Percentiles rank a stretch among this genome's conserved stretches.
These are phyloP conservation scores for Lytechinus pictus DNA, from an alignment of 35 echinoderm and acorn worm species.

Conservation along the genomic window DNA sequence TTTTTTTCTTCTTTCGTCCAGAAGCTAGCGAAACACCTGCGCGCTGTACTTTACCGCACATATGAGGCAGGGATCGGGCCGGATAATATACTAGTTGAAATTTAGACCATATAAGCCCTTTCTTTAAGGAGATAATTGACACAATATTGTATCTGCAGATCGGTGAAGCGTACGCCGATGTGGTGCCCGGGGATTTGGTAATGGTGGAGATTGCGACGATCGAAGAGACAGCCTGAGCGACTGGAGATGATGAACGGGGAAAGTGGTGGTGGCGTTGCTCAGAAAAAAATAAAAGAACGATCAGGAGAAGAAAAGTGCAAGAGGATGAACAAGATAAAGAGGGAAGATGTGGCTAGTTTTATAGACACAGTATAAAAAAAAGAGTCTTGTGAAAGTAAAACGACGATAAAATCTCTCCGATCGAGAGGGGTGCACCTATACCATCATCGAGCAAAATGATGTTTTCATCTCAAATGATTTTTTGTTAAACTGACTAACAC, in stretches of 20 bases:
- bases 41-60: not conserved
- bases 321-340: not conserved
- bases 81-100: slow-evolving; percentile 37
- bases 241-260: not conserved
- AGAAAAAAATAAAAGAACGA: not conserved
- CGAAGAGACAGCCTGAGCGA: slow-evolving; percentile 7
- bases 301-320: not conserved
- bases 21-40: slow-evolving; percentile 29
- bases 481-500: too few species aligned
- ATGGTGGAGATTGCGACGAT: slow-evolving; percentile 40
- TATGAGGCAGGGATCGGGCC: not conserved
- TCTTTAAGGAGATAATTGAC: slow-evolving; percentile 45
- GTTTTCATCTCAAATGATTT: too few species aligned
- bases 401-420: not conserved
- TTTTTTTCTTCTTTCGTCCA: not conserved
- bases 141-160: slow-evolving; percentile 41
- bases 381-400: not conserved
- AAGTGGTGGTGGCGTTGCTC: not conserved
- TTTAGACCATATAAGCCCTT: slow-evolving; percentile 35
- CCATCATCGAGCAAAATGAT: too few species aligned
- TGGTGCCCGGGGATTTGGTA: slow-evolving; percentile 24
- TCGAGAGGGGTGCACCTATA: not conserved
- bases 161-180: slow-evolving; percentile 24
- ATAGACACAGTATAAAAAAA: not conserved
- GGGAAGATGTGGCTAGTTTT: not conserved